Base-by-base conservation (phyloP, 2,888 invertebrate species). In the Clanis bilineata region DNA sequence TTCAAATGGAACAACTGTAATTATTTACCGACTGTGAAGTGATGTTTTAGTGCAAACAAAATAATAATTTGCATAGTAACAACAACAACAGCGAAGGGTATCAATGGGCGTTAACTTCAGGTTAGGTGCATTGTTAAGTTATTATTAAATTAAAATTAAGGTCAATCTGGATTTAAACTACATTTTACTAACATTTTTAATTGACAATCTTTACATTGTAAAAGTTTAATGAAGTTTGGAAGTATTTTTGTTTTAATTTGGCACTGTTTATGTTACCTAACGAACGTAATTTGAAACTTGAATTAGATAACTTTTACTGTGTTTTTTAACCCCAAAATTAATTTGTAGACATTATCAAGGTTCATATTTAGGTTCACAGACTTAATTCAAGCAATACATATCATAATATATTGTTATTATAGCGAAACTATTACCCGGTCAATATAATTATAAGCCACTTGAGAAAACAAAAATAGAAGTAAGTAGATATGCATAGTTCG, bases 61-160 rank as follows among this genome's bases (percentile, higher is more conserved):
- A 59, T 63, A 65, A 67, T 73, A 64, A 69, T 77, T 70, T 68
- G 67, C 68, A 59, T 65, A 64, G 61, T 71, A 73, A 75, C 76
- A 73, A 68, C 62, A 64, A 63, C 65, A 69, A 75, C 77, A 81
- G 69, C 68, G 73, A 77, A 74, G 71, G 74, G 79, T 80, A 81
- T 89, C 80, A 80, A 90, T 90, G 91, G 91, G 91, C 91, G 91
- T 90, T 86, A 83, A 86, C 90, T 86, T 83, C 87, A 86, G 87
- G 87, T 87, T 85, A 88, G 75, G 76, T 79, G 76, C 70, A 65
- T 79, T 81, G 76, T 80, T 82, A 76, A 76, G 72, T 82, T 86
- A 80, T 85, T 89, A 89, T 90, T 90, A 76, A 87, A 90, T 90
- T 87, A 86, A 81, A 82, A 83, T 74, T 76, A 73, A 65, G 76